Evolutionary conservation across 2,888 invertebrate species (phyloP).

Genomic region (Erebia aethiops): DNA sequence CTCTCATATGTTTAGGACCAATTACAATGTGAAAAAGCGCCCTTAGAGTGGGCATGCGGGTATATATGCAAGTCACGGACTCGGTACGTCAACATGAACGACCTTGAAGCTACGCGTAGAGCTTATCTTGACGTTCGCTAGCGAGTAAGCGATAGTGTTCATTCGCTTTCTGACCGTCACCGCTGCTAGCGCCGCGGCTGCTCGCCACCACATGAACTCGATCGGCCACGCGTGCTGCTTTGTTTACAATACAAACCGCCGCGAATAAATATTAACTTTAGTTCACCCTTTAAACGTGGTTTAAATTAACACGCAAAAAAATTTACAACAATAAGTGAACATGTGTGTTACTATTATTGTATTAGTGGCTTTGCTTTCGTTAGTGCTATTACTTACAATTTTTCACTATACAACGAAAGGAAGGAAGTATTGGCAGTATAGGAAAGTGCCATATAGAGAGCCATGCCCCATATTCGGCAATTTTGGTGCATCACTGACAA

Average conservation of each 20-base stretch:
- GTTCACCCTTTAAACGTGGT: slow-evolving; percentile 24
- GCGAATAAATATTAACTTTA: slow-evolving; percentile 31
- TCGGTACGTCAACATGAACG: slow-evolving; percentile 62
- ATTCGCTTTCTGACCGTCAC: slow-evolving; percentile 60
- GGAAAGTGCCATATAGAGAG: slow-evolving; percentile 72
- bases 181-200: slow-evolving; percentile 47
- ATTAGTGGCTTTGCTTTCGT: slow-evolving; percentile 55
- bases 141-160: slow-evolving; percentile 57
- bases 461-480: slow-evolving; percentile 79
- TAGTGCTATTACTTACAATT: slow-evolving; percentile 58
- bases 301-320: slow-evolving; percentile 14
- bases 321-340: slow-evolving; percentile 60
- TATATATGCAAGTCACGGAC: slow-evolving; percentile 70
- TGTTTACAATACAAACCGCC: slow-evolving; percentile 59
- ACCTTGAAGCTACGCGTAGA: slow-evolving; percentile 62
- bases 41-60: slow-evolving; percentile 56
- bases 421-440: slow-evolving; percentile 71
- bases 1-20: slow-evolving; percentile 6
- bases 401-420: slow-evolving; percentile 69
- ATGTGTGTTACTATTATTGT: slow-evolving; percentile 52
- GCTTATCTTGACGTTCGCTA: slow-evolving; percentile 68
- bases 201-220: slow-evolving; percentile 42
- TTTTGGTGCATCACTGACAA: slow-evolving; percentile 71
- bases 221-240: slow-evolving; percentile 51
- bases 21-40: slow-evolving; percentile 40